Evolutionary conservation across 2,888 invertebrate genomes (phyloP).

Genomic region (Drosophila niveifrons): DNA sequence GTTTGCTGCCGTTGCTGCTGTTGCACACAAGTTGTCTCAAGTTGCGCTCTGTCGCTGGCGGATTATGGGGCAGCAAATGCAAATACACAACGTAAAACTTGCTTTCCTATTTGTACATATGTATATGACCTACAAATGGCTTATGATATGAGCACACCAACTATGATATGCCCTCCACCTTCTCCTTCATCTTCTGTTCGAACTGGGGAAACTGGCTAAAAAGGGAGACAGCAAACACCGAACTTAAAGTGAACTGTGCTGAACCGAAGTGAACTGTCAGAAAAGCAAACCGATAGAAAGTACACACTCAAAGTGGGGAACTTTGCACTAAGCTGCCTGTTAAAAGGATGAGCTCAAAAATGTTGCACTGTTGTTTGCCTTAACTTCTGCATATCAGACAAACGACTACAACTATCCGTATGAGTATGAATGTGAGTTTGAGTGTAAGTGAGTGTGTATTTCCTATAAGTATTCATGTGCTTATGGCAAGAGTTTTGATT

Average conservation of each 20-base stretch:
- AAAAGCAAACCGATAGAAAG: constrained; percentile 43
- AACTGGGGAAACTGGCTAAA: background rate
- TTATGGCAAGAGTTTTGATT: constrained; percentile 14
- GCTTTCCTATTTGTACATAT: constrained; percentile 60
- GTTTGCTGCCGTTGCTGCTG: constrained; percentile 22
- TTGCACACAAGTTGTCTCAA: constrained; percentile 21
- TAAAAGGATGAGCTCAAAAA: constrained; percentile 46
- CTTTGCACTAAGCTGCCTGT: constrained; percentile 38
- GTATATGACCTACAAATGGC: constrained; percentile 56
- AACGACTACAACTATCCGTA: background rate
- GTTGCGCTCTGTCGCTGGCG: constrained; percentile 24
- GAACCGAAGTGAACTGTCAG: constrained; percentile 25
- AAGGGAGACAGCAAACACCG: background rate
- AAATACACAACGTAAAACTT: constrained; percentile 35
- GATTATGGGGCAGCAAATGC: constrained; percentile 45
- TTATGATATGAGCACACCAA: constrained; percentile 12
- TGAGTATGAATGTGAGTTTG: background rate
- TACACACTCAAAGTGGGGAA: constrained; percentile 28
- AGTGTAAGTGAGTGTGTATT: background rate
- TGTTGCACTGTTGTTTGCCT: constrained; percentile 16
- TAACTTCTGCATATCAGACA: constrained; percentile 32
- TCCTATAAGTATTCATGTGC: constrained; percentile 23
- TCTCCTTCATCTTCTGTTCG: background rate
- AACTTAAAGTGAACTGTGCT: constrained; percentile 3
- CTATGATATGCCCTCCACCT: background rate